phyloP scores from a whole-genome alignment of 2,888 invertebrate genomes.

The Cephalotes varians region DNA sequence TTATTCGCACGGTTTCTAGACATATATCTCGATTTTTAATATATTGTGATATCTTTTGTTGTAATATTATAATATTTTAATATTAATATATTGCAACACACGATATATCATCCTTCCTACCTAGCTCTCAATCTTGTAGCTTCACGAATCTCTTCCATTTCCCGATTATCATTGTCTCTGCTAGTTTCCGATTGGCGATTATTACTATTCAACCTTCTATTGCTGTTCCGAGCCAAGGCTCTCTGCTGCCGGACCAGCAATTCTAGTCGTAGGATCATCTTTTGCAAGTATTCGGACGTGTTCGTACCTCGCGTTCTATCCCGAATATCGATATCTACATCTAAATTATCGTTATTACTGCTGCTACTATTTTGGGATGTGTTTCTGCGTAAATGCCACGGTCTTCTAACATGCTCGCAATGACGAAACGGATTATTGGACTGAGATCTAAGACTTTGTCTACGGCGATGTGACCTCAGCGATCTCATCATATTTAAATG shows the following conservation, averaged over 20 bases:
- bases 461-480: constrained; percentile 59
- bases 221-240: constrained; percentile 62
- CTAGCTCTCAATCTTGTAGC: constrained; percentile 73
- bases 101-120: neutral
- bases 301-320: constrained; percentile 37
- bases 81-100: constrained; percentile 5
- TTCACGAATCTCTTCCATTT: constrained; percentile 76
- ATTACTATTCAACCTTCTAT: constrained; percentile 58
- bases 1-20: neutral
- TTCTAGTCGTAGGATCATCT: constrained; percentile 76
- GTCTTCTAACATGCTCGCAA: constrained; percentile 60
- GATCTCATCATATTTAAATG: constrained; percentile 43
- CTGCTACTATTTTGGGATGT: neutral
- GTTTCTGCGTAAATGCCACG: constrained; percentile 67
- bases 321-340: constrained; percentile 1
- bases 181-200: constrained; percentile 62
- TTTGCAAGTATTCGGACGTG: constrained; percentile 73
- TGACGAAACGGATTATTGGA: constrained; percentile 63
- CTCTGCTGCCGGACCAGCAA: constrained; percentile 76
- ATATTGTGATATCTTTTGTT: no score
- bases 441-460: constrained; percentile 61
- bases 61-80: constrained; percentile 4
- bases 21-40: neutral
- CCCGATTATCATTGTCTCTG: constrained; percentile 66
- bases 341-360: constrained; percentile 10